Evolutionary conservation across 2,888 invertebrate species (phyloP), one percentile per base, ranked within the genome.

Genomic region (Cryptosula pallasiana): DNA sequence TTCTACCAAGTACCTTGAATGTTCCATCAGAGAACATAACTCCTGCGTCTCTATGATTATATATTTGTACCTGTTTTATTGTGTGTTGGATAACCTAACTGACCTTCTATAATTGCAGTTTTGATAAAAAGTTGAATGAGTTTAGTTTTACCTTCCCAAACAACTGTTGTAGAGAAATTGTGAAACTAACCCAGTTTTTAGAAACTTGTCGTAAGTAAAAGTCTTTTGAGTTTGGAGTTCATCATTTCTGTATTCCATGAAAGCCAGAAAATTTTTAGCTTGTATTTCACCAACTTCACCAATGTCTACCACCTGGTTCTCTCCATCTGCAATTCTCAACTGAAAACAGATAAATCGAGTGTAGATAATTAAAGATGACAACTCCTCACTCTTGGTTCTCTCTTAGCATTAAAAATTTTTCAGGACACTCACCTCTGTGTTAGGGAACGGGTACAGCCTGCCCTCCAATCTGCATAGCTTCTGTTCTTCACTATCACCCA

Each of bases 251-350:
- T 63, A 63, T 3, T 63, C 13, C 34, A 29, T 63, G 32, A 63
- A 63, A 2, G 27, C 27, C 3, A 20, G 5, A 27, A 16, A 63
- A 32, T 13, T 32, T 34, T 63, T 63, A 5, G 27, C 32, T 29
- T 63, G 63, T 9, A 63, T 32, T 63, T 63, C 63, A 63, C 63
- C 63, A 9, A 25, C 63, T 32, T 63, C 32, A 32, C 63, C 63
- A 63, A 63, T 63, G 2, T 63, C 32, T 5, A 63, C 63, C 20
- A 63, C 32, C 32, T 63, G 9, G 32, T 63, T 34, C 25, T 63
- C 13, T 63, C 32, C 63, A 63, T 63, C 63, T 13, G 27, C 63
- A 3, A 63, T 20, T 27, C 63, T 27, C 29, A 63, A 3, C 63
- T 63, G 13, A 16, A 63, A 63, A 29, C 3, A 25, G 23, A 55